Evolutionary conservation across 2,888 invertebrate genomes (phyloP).

Genomic region (Magallana nippona): DNA sequence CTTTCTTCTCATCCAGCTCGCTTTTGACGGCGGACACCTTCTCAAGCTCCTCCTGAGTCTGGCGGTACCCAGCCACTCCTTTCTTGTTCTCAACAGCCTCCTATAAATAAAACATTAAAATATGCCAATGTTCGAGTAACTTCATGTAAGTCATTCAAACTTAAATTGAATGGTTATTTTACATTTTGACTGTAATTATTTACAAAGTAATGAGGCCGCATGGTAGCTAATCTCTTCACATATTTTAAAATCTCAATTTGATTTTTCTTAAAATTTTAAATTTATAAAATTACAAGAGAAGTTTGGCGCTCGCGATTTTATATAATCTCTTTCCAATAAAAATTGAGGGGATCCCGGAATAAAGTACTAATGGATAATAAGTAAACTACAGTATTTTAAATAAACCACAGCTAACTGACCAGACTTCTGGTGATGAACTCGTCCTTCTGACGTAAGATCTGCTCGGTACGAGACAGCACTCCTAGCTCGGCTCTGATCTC

Average conservation of each 20-base stretch:
- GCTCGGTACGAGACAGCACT: slow-evolving; percentile 87
- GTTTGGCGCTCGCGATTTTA: too few species aligned
- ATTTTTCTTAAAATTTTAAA: too few species aligned
- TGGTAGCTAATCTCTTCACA: too few species aligned
- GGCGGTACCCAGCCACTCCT: slow-evolving; percentile 81
- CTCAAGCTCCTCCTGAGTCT: slow-evolving; percentile 83
- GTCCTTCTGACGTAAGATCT: slow-evolving; percentile 84
- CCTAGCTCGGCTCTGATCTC: slow-evolving; percentile 89
- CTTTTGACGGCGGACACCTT: slow-evolving; percentile 83
- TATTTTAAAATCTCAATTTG: too few species aligned
- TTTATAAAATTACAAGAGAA: too few species aligned
- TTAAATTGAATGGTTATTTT: too few species aligned
- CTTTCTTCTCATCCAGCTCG: slow-evolving; percentile 82
- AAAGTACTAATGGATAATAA: too few species aligned
- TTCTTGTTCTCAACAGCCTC: slow-evolving; percentile 74
- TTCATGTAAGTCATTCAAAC: too few species aligned
- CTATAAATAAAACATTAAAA: slow-evolving; percentile 54
- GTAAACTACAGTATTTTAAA: too few species aligned
- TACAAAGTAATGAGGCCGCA: neutral
- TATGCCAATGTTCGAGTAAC: too few species aligned
- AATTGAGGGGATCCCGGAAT: too few species aligned
- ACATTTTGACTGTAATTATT: neutral
- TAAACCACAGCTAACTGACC: slow-evolving; percentile 79
- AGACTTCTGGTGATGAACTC: slow-evolving; percentile 82
- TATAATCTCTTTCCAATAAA: too few species aligned